These are phyloP conservation scores for Myodes glareolus DNA, from an alignment of 2,113 vertebrate genomes.

Conservation along the genomic window DNA sequence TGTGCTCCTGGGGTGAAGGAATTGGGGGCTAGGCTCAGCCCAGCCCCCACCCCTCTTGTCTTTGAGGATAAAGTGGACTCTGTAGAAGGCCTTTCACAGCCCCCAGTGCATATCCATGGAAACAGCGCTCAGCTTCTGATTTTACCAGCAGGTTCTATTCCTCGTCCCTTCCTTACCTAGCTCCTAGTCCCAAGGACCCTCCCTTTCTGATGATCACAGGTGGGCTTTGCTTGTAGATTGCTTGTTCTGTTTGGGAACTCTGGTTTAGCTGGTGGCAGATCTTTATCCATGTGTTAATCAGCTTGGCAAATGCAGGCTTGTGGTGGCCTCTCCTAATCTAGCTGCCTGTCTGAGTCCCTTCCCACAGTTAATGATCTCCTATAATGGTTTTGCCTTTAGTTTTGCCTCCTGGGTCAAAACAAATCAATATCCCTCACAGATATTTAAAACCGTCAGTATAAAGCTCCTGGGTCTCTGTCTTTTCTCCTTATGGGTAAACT, in stretches of 20 bases:
- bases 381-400: constrained; percentile 77
- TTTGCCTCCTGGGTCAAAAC: constrained; percentile 77
- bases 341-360: constrained; percentile 67
- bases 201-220: constrained; percentile 15
- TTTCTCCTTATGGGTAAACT: background rate
- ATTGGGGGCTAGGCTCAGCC: background rate
- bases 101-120: background rate
- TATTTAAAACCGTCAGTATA: constrained; percentile 66
- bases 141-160: background rate
- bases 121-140: background rate
- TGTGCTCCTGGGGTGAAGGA: background rate
- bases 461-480: constrained; percentile 9
- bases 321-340: constrained; percentile 72
- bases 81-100: background rate
- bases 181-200: background rate
- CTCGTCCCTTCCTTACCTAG: background rate
- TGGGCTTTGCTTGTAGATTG: background rate
- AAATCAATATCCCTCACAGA: constrained; percentile 72
- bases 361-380: constrained; percentile 75
- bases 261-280: constrained; percentile 41
- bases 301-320: constrained; percentile 60
- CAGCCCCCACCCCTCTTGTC: background rate
- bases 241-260: constrained; percentile 27
- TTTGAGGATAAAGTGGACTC: background rate
- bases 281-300: constrained; percentile 72